These are phyloP conservation scores for Tetragnatha versicolor DNA, from an alignment of 1,140 invertebrate genomes.

Conservation along the genomic window DNA sequence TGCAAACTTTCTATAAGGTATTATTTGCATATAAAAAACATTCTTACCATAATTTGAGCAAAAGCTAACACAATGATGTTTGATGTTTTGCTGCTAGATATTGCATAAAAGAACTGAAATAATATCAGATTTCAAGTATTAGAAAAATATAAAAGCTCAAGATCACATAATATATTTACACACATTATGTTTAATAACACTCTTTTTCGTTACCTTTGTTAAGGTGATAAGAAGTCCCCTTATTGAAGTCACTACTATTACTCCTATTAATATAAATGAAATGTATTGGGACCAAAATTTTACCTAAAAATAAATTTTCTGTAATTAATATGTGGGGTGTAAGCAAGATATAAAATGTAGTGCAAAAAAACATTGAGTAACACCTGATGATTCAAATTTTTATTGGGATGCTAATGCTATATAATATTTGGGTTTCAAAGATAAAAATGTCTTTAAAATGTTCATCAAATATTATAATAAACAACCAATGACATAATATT, in stretches of 20 bases:
- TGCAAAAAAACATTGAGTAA: conserved; percentile 24
- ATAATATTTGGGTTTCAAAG: too few relatives aligned
- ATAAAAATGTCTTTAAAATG: too few relatives aligned
- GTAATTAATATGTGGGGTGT: too few relatives aligned
- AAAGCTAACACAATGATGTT: conserved; percentile 97
- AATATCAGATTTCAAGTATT: too few relatives aligned
- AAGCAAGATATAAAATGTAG: too few relatives aligned
- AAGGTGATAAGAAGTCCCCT: conserved; percentile 93
- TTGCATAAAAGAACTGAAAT: conserved; percentile 99
- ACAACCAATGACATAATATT: too few relatives aligned
- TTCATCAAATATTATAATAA: too few relatives aligned
- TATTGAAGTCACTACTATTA: conserved; percentile 98
- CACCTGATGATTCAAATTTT: too few relatives aligned
- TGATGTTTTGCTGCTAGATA: conserved; percentile 98
- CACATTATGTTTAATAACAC: neutral
- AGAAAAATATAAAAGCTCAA: conserved; percentile 58
- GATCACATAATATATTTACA: neutral
- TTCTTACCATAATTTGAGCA: conserved; percentile 93
- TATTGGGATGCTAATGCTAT: too few relatives aligned
- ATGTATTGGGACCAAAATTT: conserved; percentile 99
- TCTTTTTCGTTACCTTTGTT: conserved; percentile 81
- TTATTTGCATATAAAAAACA: neutral
- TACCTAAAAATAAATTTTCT: conserved; percentile 65
- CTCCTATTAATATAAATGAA: conserved; percentile 95
- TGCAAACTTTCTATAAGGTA: neutral